These are phyloP conservation scores for Chionis minor DNA, from an alignment of 2,113 vertebrate genomes.

Conservation along the genomic window DNA sequence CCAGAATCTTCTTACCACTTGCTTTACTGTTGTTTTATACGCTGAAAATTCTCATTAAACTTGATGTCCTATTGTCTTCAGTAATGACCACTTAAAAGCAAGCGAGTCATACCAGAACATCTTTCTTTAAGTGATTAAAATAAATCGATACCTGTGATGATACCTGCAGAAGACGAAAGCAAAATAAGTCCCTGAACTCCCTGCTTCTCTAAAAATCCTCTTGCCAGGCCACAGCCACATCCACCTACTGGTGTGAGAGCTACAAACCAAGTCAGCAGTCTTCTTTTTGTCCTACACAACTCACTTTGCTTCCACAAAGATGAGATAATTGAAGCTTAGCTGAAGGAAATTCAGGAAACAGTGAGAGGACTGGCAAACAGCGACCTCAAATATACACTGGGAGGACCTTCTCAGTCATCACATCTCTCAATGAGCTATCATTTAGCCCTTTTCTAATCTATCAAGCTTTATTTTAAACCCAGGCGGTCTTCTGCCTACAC, in stretches of 20 bases:
- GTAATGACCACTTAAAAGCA: slow-evolving; percentile 24
- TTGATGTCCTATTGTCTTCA: background rate
- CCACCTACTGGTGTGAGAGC: background rate
- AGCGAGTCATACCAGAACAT: background rate
- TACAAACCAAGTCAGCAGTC: background rate
- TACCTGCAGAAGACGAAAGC: background rate
- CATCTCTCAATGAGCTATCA: background rate
- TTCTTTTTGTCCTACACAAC: background rate
- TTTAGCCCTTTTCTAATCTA: background rate
- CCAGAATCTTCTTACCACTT: background rate
- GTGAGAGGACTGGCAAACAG: background rate
- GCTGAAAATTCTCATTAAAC: background rate
- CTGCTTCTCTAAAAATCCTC: background rate
- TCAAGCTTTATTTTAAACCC: background rate
- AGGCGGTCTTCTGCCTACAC: background rate
- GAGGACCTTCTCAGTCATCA: background rate
- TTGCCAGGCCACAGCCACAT: background rate
- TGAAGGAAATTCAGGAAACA: background rate
- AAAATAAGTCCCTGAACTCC: background rate
- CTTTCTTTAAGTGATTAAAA: slow-evolving; percentile 9
- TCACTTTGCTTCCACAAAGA: background rate
- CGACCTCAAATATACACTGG: background rate
- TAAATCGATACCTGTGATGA: background rate
- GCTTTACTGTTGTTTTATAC: background rate
- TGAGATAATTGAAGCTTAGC: background rate